Base-by-base conservation (phyloP, 2,888 invertebrate species). In the Epirrita christyi region DNA sequence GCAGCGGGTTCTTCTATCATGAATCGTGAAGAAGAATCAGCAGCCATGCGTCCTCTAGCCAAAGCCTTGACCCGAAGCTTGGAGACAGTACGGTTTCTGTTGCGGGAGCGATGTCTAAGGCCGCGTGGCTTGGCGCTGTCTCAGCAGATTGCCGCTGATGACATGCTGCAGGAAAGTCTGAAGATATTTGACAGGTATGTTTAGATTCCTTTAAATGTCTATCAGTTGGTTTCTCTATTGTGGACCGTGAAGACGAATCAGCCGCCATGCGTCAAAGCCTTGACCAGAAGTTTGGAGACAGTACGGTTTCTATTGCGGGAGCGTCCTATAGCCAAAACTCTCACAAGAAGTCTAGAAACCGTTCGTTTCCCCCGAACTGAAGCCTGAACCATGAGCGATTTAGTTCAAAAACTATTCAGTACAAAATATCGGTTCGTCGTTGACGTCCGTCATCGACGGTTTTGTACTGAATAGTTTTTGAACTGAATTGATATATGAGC, bases 1-100 rank as follows among this genome's bases (percentile, higher is more conserved):
- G 98, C 99, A 27, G 99, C 99, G 28, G 99, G 99, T 40, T 99
- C 99, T 0, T 98, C 98, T 51, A 99, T 99, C 70, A 96, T 99
- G 95, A 98, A 99, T 84, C 95, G 98, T 52, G 99, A 99, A 85
- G 94, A 95, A 51, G 99, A 99, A 86, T 98, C 98, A 78, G 97
- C 97, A 46, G 96, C 96, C 36, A 99, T 99, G 97, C 95, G 99
- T 32, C 99, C 99, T 0, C 87, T 99, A 60, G 99, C 99, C 13
- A 97, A 97, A 86, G 98, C 98, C 9, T 94, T 99, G 44, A 99
- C 98, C n/a, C 96, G 98, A 75, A 98, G 98, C 72, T 91, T 99
- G 71, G 99, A 99, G 87, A 97, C 96, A 61, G 97, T 99, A 7
- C 93, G 99, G 38, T 96, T 96, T 70, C 91, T 98, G 70, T 93